Percentiles rank a stretch among this genome's conserved stretches.
phyloP scores from a whole-genome alignment of 2,888 invertebrate genomes.

The Agonopterix alstromeriana region DNA sequence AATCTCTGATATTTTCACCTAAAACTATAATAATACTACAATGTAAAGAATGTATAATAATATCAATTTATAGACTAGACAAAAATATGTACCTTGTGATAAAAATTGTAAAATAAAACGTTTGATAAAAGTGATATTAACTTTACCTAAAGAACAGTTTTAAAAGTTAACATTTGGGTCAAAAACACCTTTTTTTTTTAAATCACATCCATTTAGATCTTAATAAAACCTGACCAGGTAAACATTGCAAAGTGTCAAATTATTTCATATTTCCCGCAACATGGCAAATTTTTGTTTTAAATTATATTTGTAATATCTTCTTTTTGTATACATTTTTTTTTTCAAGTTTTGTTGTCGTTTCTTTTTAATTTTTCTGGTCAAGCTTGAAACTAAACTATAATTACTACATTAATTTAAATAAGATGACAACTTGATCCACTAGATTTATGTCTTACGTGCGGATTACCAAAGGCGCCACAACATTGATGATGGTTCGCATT shows the following conservation, averaged over 20 bases:
- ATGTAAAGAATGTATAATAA: not conserved
- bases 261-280: too few species aligned
- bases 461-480: slow-evolving; percentile 69
- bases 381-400: too few species aligned
- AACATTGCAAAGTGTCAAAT: too few species aligned
- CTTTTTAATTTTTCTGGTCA: not conserved
- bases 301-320: too few species aligned
- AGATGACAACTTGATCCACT: slow-evolving; percentile 56
- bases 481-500: slow-evolving; percentile 69
- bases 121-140: not conserved
- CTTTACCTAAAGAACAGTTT: not conserved
- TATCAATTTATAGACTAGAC: not conserved
- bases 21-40: not conserved
- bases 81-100: not conserved
- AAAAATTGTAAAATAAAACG: not conserved
- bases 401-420: slow-evolving; percentile 31
- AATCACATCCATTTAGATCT: slow-evolving; percentile 6
- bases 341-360: not conserved
- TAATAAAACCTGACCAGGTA: not conserved
- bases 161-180: not conserved
- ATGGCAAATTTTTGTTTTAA: too few species aligned
- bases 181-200: not conserved
- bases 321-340: not conserved
- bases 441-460: slow-evolving; percentile 64
- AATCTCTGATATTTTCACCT: slow-evolving; percentile 1